A percentile compares a stretch with the other conserved stretches of the same genome.
Evolutionary conservation across 2,113 vertebrate species (phyloP).

Genomic region (Archilochus colubris): DNA sequence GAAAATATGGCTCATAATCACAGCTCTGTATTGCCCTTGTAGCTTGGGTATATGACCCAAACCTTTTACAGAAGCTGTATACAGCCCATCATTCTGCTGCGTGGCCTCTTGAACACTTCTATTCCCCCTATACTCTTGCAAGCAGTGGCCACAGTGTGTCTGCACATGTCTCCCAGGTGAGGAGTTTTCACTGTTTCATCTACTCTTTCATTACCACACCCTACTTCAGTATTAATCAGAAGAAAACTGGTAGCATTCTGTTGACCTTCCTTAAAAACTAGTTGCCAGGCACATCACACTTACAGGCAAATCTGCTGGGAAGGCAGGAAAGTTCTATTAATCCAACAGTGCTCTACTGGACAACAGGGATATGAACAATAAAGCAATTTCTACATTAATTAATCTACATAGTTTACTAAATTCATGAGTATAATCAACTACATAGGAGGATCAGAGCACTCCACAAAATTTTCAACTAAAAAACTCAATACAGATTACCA

Average conservation of each 20-base stretch:
- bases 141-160: neutral
- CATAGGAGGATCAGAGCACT: neutral
- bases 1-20: neutral
- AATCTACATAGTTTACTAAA: neutral
- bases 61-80: neutral
- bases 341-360: neutral
- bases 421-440: neutral
- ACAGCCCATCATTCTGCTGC: neutral
- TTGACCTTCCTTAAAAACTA: neutral
- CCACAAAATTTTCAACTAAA: neutral
- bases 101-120: neutral
- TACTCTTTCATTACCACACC: neutral
- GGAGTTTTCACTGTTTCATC: neutral
- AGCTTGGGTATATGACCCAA: neutral
- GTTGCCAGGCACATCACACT: rapidly evolving
- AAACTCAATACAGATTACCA: neutral
- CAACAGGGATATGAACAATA: neutral
- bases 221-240: neutral
- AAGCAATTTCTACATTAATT: neutral
- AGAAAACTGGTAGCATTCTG: neutral
- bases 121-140: neutral
- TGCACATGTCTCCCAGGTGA: neutral
- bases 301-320: neutral
- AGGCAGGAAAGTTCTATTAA: neutral
- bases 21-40: neutral